phyloP scores from a whole-genome alignment of 1,140 invertebrate species.

The Aphaenogaster floridana region DNA sequence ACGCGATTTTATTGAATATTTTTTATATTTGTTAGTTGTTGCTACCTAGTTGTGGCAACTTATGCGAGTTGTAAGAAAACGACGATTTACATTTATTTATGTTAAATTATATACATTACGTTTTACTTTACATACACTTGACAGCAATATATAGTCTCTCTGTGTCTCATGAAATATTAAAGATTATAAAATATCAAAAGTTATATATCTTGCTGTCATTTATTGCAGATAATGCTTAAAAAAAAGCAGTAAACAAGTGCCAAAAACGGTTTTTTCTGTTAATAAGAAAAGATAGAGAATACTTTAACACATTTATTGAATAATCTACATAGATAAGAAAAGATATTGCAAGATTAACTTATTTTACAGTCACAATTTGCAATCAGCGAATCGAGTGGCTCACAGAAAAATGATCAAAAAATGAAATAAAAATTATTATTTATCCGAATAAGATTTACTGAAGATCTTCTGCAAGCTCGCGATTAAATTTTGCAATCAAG shows the following conservation, averaged over 20 bases:
- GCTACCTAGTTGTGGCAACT: background rate
- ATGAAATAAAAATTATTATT: background rate
- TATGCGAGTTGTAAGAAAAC: background rate
- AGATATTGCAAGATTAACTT: background rate
- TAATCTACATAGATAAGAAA: background rate
- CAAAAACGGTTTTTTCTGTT: background rate
- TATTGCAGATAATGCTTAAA: background rate
- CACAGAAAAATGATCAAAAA: background rate
- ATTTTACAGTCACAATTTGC: background rate
- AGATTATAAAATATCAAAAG: background rate
- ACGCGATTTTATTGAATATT: no score
- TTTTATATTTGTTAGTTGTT: background rate
- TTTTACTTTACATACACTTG: background rate
- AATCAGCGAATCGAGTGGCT: background rate
- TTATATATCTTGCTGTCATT: background rate
- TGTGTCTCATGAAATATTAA: background rate
- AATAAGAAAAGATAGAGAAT: background rate
- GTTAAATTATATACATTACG: background rate
- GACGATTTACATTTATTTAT: background rate
- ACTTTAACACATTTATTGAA: background rate
- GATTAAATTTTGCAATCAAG: constrained; percentile 19
- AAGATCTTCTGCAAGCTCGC: background rate
- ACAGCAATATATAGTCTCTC: background rate
- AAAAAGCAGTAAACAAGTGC: background rate
- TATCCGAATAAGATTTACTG: background rate